A percentile compares a stretch with the other conserved stretches of the same genome.
phyloP scores from a whole-genome alignment of 2,113 vertebrate species.

The Patagioenas fasciata region DNA sequence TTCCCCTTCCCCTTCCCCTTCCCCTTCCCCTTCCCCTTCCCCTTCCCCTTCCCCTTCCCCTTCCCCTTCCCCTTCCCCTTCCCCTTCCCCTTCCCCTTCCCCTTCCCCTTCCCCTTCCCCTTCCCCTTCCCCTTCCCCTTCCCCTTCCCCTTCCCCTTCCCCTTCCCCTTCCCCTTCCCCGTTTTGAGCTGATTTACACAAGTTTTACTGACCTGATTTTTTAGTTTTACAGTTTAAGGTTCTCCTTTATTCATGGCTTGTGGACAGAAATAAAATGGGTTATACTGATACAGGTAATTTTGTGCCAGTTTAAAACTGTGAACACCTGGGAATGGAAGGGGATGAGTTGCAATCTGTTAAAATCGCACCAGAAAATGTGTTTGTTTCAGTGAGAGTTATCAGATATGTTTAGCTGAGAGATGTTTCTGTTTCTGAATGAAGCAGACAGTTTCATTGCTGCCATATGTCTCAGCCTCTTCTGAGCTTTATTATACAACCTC shows the following conservation, averaged over 20 bases:
- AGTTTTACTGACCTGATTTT: neutral
- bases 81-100: no score
- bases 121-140: no score
- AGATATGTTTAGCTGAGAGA: neutral
- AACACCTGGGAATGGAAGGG: neutral
- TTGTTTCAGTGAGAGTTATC: neutral
- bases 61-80: no score
- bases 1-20: no score
- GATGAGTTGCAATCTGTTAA: neutral
- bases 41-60: no score
- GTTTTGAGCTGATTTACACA: neutral
- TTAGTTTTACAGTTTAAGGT: neutral
- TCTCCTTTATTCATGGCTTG: neutral
- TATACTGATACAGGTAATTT: neutral
- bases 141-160: no score
- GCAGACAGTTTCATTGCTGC: neutral
- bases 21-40: no score
- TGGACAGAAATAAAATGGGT: neutral
- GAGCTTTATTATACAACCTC: neutral
- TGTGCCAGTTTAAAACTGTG: neutral
- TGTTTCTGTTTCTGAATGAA: conserved; percentile 24
- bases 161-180: no score
- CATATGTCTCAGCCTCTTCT: neutral
- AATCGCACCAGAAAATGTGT: neutral
- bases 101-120: no score